phyloP scores from a whole-genome alignment of 2,113 vertebrate species.

The Cinclus cinclus region DNA sequence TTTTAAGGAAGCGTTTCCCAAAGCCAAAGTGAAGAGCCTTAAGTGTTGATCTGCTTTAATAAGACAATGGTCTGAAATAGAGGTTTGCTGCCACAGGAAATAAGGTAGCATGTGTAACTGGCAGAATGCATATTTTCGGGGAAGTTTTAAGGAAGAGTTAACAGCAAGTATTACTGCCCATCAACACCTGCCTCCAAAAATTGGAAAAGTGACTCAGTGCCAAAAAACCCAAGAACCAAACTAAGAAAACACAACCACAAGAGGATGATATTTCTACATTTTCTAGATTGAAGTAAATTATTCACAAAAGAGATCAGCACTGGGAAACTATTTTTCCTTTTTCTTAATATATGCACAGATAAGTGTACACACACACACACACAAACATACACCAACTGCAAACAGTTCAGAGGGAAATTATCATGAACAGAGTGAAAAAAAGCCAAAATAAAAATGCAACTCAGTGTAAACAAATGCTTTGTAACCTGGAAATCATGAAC shows the following conservation, averaged over 20 bases:
- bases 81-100: neutral
- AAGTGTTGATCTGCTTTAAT: neutral
- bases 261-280: neutral
- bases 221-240: neutral
- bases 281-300: neutral
- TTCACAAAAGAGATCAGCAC: slow-evolving; percentile 9
- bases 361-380: neutral
- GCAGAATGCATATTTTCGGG: neutral
- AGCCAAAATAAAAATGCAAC: slow-evolving; percentile 64
- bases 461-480: slow-evolving; percentile 66
- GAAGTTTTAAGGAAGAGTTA: neutral
- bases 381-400: slow-evolving; percentile 6
- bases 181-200: neutral
- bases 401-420: slow-evolving; percentile 46
- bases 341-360: neutral
- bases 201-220: neutral
- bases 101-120: neutral
- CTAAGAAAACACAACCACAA: neutral
- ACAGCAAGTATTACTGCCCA: neutral
- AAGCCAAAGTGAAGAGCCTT: neutral
- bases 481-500: slow-evolving; percentile 64
- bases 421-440: slow-evolving; percentile 52
- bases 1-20: neutral
- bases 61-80: neutral
- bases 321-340: neutral